Base-by-base conservation (phyloP, 2,113 vertebrate genomes). In the Sander lucioperca region DNA sequence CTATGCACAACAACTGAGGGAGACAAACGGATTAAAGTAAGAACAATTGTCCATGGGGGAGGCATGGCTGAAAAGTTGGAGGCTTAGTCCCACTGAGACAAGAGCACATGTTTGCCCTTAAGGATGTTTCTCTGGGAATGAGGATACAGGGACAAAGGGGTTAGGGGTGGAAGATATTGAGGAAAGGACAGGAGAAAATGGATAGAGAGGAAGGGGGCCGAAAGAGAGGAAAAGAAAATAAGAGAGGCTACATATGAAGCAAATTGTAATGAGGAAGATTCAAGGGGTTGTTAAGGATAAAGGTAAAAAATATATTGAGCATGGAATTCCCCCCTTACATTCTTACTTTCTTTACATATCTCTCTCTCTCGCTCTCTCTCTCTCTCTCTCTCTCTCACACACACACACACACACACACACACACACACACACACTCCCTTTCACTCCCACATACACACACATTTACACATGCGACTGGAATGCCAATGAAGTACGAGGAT, bases 1-100 rank as follows among this genome's bases (percentile, higher is more conserved):
- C 96, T 10, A 93, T 95, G 84, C 97, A 97, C 10, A 99, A 92
- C 91, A 99, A 80, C 98, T 99, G 94, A 90, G 85, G 82, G 84
- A 0, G 0, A 65, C 12, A 89, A 65, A 58, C 79, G 19, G 72
- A 86, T 88, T 50, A 57, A 23, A 72, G 36, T 75, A 33, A 82
- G 69, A 51, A 66, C 18, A 27, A 30, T 50, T 63, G 67, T 79
- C 57, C 59, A 56, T 0, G n/a, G 61, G 61, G 68, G 71, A 68
- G 67, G 71, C 21, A 72, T 11, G 43, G 72, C 43, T 62, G 15
- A 78, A 86, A 87, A 80, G 78, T 70, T 79, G 19, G 15, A 43
- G 39, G 45, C 39, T 48, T 53, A 74, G 66, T 64, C 66, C 80
- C 72, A 64, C 51, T 54, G 73, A 85, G 77, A 74, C 25, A n/a